phyloP scores from a whole-genome alignment of 1,140 invertebrate species.

The Anastrepha ludens region DNA sequence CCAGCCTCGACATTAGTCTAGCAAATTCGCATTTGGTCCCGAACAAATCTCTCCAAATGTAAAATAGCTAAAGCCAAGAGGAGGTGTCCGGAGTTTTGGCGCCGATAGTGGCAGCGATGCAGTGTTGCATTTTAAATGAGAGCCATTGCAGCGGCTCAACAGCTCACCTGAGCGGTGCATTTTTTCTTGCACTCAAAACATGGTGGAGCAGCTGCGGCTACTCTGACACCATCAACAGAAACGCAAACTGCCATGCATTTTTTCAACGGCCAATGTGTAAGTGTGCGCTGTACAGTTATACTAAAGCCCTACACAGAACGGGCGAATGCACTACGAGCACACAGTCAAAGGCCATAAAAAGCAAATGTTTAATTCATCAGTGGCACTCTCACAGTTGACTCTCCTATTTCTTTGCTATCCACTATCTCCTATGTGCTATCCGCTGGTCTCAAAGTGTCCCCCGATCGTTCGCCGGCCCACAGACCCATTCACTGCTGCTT shows the following conservation, averaged over 20 bases:
- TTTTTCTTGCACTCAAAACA: neutral
- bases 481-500: too few relatives aligned
- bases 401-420: constrained; percentile 20
- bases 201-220: neutral
- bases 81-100: neutral
- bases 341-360: constrained; percentile 44
- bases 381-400: constrained; percentile 26
- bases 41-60: constrained; percentile 17
- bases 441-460: neutral
- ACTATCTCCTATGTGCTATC: neutral
- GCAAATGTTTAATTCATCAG: constrained; percentile 53
- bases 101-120: neutral
- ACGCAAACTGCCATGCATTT: neutral
- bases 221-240: constrained; percentile 18
- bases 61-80: neutral
- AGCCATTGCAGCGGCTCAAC: constrained; percentile 32
- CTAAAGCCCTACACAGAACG: neutral
- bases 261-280: neutral
- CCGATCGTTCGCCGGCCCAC: neutral
- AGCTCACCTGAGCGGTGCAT: constrained; percentile 26
- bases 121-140: constrained; percentile 47
- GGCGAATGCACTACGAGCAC: constrained; percentile 5
- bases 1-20: neutral
- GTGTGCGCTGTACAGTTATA: neutral
- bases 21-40: constrained; percentile 23